Conservation (phyloP, 2,797 vertebrate genomes). For the Lagorchestes hirsutus region DNA sequence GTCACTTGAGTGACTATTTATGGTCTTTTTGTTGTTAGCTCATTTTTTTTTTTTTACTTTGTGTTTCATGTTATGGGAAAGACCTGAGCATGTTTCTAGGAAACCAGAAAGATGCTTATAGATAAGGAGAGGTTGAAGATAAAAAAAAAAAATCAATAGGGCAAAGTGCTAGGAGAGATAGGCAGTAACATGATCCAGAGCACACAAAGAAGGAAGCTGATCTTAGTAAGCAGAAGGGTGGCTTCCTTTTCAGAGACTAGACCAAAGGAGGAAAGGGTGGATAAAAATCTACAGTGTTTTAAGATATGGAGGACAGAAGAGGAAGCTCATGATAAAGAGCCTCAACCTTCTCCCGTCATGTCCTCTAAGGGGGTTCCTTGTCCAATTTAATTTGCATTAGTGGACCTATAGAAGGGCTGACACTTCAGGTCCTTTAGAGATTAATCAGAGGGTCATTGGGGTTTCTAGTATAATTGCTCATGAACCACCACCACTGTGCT, state of each 20-base stretch:
- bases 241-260: not conserved
- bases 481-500: not conserved
- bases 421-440: not conserved
- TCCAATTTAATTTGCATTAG: not conserved
- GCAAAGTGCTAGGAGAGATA: not conserved
- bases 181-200: not conserved
- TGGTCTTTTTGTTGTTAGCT: not conserved
- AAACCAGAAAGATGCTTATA: not conserved
- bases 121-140: not conserved
- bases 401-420: not conserved
- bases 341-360: accelerated
- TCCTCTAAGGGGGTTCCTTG: not conserved
- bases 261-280: not conserved
- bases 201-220: not conserved
- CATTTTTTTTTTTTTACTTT: not conserved
- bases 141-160: not conserved
- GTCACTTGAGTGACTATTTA: not conserved
- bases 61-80: not conserved
- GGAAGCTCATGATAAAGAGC: not conserved
- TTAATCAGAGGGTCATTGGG: not conserved
- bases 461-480: not conserved
- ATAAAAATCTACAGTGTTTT: not conserved
- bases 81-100: not conserved
- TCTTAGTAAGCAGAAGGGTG: not conserved
- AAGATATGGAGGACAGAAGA: not conserved